Evolutionary conservation across 2,113 vertebrate genomes (phyloP), one percentile per base, ranked within the genome.

Genomic region (Pyrgilauda ruficollis): DNA sequence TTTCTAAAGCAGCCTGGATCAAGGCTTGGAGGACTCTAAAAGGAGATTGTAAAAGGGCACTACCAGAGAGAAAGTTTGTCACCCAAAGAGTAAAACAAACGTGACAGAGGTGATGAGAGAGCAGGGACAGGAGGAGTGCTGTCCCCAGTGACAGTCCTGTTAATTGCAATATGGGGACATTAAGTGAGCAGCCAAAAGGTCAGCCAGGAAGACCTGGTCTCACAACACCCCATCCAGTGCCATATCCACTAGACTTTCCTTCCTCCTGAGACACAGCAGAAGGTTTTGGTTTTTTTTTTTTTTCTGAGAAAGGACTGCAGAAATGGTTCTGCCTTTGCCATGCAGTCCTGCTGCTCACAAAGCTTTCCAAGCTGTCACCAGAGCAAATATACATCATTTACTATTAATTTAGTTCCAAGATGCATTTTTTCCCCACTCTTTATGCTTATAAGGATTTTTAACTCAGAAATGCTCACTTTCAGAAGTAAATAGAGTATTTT

Each of bases 121-220:
- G 41, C 44, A 73, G 67, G 92, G 86, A 52, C 28, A 92, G 79
- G 62, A 79, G 47, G 58, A 2, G 41, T 80, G 62, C 49, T 68
- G 20, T 83, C 58, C 62, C 49, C 62, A 56, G 67, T 84, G 77
- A 83, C 0, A 5, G 35, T 49, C 27, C 55, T 73, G 46, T 94
- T 96, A 90, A 83, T 88, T 86, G 62, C 1, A 1, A 0, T 46
- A 52, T 23, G 47, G 43, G 41, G 70, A 90, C 67, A 97, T 92
- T 52, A 88, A 95, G 52, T 39, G 83, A 59, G 70, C 41, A 90
- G 72, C n/a, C 88, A 61, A 94, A 92, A 96, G 88, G 95, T 83
- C 90, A 83, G 3, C 11, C 70, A 87, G 92, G 66, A 94, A 76
- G 52, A 93, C 21, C 37, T 62, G 70, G 35, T 89, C 55, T 80